Conservation (phyloP, 2,888 invertebrate species). For the Melolontha melolontha region DNA sequence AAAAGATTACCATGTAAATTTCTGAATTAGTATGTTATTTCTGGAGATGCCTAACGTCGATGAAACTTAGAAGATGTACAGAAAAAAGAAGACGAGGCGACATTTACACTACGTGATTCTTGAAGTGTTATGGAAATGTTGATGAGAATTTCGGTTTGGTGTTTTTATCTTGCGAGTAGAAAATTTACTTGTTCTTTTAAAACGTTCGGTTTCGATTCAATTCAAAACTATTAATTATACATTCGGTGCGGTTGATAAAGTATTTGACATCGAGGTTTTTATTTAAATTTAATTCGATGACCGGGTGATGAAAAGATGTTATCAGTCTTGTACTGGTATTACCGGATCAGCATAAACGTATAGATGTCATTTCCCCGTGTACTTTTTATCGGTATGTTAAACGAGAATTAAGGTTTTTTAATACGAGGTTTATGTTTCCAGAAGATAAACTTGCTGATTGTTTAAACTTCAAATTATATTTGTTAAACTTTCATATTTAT, state of each 20-base stretch:
- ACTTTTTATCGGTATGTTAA: slow-evolving; percentile 26
- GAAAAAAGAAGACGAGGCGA: slow-evolving; percentile 12
- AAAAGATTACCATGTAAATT: slow-evolving; percentile 38
- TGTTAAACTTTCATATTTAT: too few species aligned
- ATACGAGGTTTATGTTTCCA: background rate
- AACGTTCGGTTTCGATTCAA: slow-evolving; percentile 28
- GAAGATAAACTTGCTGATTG: background rate
- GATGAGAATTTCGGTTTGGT: slow-evolving; percentile 25
- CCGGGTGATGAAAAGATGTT: slow-evolving; percentile 23
- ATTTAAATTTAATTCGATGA: slow-evolving; percentile 36
- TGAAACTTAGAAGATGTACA: slow-evolving; percentile 23
- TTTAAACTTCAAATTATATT: slow-evolving; percentile 3
- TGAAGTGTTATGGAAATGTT: slow-evolving; percentile 36
- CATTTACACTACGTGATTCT: slow-evolving; percentile 34
- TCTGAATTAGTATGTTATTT: slow-evolving; percentile 38
- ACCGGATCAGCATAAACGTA: slow-evolving; percentile 6
- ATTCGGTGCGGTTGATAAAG: slow-evolving; percentile 25
- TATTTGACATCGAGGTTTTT: slow-evolving; percentile 28
- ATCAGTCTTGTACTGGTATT: slow-evolving; percentile 18
- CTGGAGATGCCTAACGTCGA: slow-evolving; percentile 30
- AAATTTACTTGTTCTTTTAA: slow-evolving; percentile 33
- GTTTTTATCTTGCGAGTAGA: slow-evolving; percentile 22
- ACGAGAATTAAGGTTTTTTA: slow-evolving; percentile 16
- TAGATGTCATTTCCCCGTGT: slow-evolving; percentile 27
- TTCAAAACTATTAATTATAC: slow-evolving; percentile 33